Conservation (phyloP, 2,888 invertebrate genomes). For the Dolichomitus sp. region DNA sequence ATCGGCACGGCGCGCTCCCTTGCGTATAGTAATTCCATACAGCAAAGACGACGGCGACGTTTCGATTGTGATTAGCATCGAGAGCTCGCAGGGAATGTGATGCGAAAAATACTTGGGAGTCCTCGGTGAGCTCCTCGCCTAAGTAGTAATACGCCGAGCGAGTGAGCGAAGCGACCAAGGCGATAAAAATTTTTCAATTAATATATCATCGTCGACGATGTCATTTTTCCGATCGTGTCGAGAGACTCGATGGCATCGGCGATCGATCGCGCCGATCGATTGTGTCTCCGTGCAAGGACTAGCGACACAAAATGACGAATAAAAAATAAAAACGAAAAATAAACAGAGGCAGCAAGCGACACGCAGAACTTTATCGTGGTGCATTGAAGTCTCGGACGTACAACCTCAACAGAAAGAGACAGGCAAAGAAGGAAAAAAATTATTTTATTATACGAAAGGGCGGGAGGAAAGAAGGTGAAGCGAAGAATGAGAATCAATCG, state of each 20-base stretch:
- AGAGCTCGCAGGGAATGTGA: conserved; percentile 67
- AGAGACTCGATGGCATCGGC: conserved; percentile 30
- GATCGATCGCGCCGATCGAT: conserved; percentile 53
- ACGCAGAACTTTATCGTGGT: conserved; percentile 47
- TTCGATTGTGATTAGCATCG: conserved; percentile 69
- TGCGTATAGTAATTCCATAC: conserved; percentile 18
- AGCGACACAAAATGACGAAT: conserved; percentile 13
- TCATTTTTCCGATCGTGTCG: conserved; percentile 59
- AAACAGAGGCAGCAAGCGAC: conserved; percentile 28
- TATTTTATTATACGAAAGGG: conserved; percentile 59
- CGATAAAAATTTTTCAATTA: conserved; percentile 71
- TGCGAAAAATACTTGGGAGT: conserved; percentile 65
- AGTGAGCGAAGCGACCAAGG: conserved; percentile 16
- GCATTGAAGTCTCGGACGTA: conserved; percentile 11
- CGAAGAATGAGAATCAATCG: conserved; percentile 47
- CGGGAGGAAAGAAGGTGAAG: conserved; percentile 23
- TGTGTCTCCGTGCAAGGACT: conserved; percentile 13
- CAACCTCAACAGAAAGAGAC: conserved; percentile 7
- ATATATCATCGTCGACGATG: conserved; percentile 69
- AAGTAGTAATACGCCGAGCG: conserved; percentile 23
- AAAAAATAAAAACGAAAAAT: conserved; percentile 27
- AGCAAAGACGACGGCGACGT: conserved; percentile 42
- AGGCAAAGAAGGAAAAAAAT: conserved; percentile 53
- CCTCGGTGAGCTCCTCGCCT: conserved; percentile 14
- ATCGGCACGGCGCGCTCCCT: conserved; percentile 31